Conservation (phyloP, 2,113 vertebrate genomes). For the Barbus barbus region DNA sequence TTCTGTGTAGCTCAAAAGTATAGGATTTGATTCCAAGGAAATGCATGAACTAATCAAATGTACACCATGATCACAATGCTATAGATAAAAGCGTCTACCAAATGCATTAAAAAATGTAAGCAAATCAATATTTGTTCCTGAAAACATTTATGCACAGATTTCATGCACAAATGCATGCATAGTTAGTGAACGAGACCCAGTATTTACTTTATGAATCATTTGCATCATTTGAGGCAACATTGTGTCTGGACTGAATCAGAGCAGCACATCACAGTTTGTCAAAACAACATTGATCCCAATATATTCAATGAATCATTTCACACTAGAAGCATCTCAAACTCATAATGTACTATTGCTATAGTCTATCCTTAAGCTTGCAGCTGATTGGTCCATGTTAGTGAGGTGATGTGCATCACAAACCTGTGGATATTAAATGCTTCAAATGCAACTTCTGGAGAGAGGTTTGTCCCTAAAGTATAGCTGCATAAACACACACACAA, state of each 20-base stretch:
- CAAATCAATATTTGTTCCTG: background rate
- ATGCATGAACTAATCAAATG: background rate
- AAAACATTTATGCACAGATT: background rate
- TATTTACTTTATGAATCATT: background rate
- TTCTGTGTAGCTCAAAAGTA: background rate
- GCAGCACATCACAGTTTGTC: background rate
- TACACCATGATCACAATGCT: background rate
- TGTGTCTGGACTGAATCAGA: too few relatives aligned
- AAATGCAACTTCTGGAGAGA: background rate
- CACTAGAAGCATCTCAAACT: background rate
- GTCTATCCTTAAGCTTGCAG: background rate
- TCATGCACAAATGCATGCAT: background rate
- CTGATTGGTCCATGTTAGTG: background rate
- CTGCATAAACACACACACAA: background rate
- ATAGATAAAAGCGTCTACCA: background rate
- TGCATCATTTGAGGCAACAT: background rate
- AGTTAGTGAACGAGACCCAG: background rate
- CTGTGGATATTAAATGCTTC: background rate
- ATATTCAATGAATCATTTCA: background rate
- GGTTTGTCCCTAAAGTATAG: background rate
- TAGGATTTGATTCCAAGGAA: too few relatives aligned
- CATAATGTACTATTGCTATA: background rate
- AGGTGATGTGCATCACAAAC: background rate
- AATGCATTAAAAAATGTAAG: background rate
- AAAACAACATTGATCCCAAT: background rate